phyloP scores from a whole-genome alignment of 2,113 vertebrate species.

The Rhinoderma darwinii region DNA sequence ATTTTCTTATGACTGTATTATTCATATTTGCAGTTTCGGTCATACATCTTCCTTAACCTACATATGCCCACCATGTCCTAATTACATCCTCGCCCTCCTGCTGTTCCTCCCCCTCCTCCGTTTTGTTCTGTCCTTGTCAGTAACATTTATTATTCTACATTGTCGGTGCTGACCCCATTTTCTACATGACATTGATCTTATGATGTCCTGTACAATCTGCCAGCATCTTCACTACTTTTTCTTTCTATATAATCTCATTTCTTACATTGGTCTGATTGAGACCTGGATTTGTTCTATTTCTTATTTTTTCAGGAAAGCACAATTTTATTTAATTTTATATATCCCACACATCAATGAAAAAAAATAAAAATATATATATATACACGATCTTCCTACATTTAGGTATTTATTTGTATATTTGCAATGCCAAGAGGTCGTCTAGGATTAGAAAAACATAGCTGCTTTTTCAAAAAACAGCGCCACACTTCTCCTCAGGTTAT shows the following conservation, averaged over 20 bases:
- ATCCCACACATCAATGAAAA: neutral
- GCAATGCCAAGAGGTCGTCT: too few species aligned
- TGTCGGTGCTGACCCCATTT: neutral
- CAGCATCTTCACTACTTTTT: neutral
- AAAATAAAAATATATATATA: too few species aligned
- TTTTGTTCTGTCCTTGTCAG: neutral
- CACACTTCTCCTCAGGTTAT: too few species aligned
- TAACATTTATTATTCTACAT: conserved; percentile 1
- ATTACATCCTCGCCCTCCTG: neutral
- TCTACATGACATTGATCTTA: neutral
- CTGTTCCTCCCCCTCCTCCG: neutral
- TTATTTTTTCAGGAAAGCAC: neutral
- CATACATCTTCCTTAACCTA: conserved; percentile 14
- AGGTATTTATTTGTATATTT: neutral
- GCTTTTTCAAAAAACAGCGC: too few species aligned
- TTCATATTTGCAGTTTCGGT: neutral
- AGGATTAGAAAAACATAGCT: too few species aligned
- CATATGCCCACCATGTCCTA: neutral
- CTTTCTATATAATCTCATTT: neutral
- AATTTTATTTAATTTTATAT: neutral
- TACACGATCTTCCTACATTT: too few species aligned
- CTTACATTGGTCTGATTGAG: neutral
- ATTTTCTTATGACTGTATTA: neutral
- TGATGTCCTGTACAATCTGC: neutral
- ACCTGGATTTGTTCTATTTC: neutral